A percentile compares a stretch with the other conserved stretches of the same genome.
These are phyloP conservation scores for Anthopleura xanthogrammica DNA, from an alignment of 92 coral and sea anemone species.

Conservation along the genomic window DNA sequence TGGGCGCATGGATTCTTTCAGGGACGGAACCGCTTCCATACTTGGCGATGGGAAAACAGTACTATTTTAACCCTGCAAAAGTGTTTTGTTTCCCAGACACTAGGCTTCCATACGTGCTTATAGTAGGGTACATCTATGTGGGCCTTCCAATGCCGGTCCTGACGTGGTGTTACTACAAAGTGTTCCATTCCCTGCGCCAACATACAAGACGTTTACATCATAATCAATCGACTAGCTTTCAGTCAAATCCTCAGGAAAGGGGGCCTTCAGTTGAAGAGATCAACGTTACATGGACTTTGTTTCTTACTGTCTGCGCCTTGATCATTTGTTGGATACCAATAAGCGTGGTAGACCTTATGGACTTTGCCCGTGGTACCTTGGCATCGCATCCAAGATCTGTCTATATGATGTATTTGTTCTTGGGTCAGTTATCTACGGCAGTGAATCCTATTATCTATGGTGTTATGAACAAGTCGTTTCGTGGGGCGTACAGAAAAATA, in stretches of 20 bases:
- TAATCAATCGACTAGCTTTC: background rate
- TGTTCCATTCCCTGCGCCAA: conserved; percentile 9
- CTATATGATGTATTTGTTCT: conserved; percentile 15
- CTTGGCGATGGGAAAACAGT: conserved; percentile 8
- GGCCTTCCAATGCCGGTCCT: conserved; percentile 24
- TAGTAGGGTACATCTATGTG: conserved; percentile 15
- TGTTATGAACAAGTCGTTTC: conserved; percentile 23
- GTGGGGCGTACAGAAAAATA: conserved; percentile 8
- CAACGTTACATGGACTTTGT: conserved; percentile 26
- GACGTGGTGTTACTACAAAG: conserved; percentile 12
- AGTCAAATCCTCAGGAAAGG: background rate
- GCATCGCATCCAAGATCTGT: conserved; percentile 15
- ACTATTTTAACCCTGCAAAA: conserved; percentile 18
- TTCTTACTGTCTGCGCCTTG: conserved; percentile 19
- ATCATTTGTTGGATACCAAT: conserved; percentile 25
- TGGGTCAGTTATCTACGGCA: conserved; percentile 23
- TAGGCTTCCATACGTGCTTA: conserved; percentile 13
- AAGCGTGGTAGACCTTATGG: conserved; percentile 21
- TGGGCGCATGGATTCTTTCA: conserved; percentile 23
- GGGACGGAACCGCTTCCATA: conserved; percentile 16
- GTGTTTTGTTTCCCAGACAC: conserved; percentile 23
- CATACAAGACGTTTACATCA: conserved; percentile 12
- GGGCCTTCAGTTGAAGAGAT: conserved; percentile 28
- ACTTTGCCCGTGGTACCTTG: conserved; percentile 8
- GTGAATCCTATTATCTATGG: conserved; percentile 27